Base-by-base conservation (phyloP, 2,797 vertebrate genomes). In the Karalla daura region DNA sequence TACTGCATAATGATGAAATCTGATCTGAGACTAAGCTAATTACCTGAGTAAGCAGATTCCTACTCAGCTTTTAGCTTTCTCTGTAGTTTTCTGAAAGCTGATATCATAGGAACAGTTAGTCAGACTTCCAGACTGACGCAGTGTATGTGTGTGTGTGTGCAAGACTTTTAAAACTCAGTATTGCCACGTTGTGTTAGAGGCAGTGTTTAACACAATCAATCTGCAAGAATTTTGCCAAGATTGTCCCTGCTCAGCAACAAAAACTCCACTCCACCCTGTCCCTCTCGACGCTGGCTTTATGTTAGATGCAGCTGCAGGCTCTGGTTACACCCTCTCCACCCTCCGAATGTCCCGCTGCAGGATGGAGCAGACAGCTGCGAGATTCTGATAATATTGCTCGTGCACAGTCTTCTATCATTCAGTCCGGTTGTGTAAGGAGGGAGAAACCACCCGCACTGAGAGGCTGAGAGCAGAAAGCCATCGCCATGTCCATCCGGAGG, bases 301-400 rank as follows among this genome's bases (percentile, higher is more conserved):
- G 80, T 86, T 86, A 82, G 89, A 70, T 90, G 76, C 90, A 91
- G 91, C 90, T 92, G 91, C 87, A 87, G 76, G 80, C 81, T 91
- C 81, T 68, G 80, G 91, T 91, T 91, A 90, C 91, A 87, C 91
- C 91, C 89, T 91, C 89, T 87, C 89, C 88, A 87, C 89, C 89
- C 89, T 89, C 81, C 63, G 17, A 45, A 74, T 54, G 80, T 86
- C 74, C 88, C 70, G 14, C 89, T 85, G 86, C 80, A 87, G 82
- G 84, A 86, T 75, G 74, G 40, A 86, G 73, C 82, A 77, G 86
- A 84, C 89, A 89, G 88, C 88, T 90, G 88, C 78, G 86, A 70
- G 86, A 81, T 61, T 70, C 69, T 80, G 85, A 86, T 83, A 69
- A 87, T 86, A 86, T 67, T 77, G 52, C 45, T 84, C 14, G 39